A percentile compares a stretch with the other conserved stretches of the same genome.
Evolutionary conservation across 2,113 vertebrate genomes (phyloP).

Genomic region (Cheilinus undulatus): DNA sequence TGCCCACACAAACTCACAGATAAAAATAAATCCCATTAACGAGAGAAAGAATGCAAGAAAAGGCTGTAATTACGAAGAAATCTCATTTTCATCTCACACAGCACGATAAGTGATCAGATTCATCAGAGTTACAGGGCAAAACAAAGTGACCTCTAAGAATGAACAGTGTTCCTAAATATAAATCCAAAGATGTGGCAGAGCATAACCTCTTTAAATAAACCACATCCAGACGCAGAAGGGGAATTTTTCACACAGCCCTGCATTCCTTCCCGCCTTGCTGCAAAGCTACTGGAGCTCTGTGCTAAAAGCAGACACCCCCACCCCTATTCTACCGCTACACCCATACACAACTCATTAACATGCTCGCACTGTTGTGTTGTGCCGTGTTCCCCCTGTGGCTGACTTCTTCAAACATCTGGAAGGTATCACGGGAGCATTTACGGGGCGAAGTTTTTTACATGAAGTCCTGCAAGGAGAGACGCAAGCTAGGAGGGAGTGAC

Average conservation of each 20-base stretch:
- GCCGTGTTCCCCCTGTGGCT: background rate
- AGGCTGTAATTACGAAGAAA: background rate
- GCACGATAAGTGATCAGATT: background rate
- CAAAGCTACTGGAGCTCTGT: constrained; percentile 24
- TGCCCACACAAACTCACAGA: background rate
- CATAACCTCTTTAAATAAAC: constrained; percentile 44
- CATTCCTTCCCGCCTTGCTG: constrained; percentile 45
- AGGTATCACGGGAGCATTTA: constrained; percentile 47
- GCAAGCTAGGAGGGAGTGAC: constrained; percentile 29
- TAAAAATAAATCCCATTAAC: constrained; percentile 9
- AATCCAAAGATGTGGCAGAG: constrained; percentile 27
- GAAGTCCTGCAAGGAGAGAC: constrained; percentile 33
- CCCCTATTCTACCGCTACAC: background rate
- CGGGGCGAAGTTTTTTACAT: constrained; percentile 6
- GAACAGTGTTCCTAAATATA: background rate
- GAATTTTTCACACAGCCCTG: constrained; percentile 28
- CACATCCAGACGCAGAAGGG: constrained; percentile 44
- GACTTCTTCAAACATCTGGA: constrained; percentile 61
- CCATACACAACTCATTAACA: constrained; percentile 49
- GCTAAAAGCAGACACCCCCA: constrained; percentile 10
- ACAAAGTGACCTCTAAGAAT: background rate
- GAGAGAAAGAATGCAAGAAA: background rate
- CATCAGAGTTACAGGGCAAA: background rate
- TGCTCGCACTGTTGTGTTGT: constrained; percentile 3
- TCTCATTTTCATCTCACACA: too few relatives aligned